Evolutionary conservation across 2,113 vertebrate species (phyloP), one percentile per base, ranked within the genome.

Genomic region (Mola mola): DNA sequence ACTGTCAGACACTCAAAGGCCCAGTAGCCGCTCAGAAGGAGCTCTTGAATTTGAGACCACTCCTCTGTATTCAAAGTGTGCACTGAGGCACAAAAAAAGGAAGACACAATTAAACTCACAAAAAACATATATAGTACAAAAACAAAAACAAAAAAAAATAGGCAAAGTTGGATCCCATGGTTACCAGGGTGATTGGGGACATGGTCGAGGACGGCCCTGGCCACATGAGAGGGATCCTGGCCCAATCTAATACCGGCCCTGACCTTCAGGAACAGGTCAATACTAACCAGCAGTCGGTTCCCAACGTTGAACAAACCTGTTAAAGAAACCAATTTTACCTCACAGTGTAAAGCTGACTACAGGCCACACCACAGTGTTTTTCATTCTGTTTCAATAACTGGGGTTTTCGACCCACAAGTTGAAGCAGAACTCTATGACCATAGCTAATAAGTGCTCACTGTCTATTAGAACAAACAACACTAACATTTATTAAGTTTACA

Each of bases 271-370:
- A 99, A 93, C 57, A 98, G 92, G 81, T 99, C 97, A 43, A 99
- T 85, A 75, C 94, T 98, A 75, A 97, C 96, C 9, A 99, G 83
- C 59, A 99, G 83, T 77, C 91, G 94, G 81, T 98, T 99, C 5
- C 97, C 96, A 73, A 98, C 92, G 48, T 99, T 99, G 86, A 99
- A 98, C 75, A 99, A 93, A 82, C 97, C 97, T 99, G 83, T 12
- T 2, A 60, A 22, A 42, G 19, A 31, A 40, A 22, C 12, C 3
- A 0, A 0, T 17, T 10, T 43, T 0, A 2, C 36, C 20, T 37
- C 10, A 36, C 5, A 48, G 2, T 21, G 25, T 19, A 26, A 50
- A 3, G 1, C 11, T 0, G 20, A n/a, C 21, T 17, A 17, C 3
- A 11, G 11, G 37, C 34, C 11, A 41, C n/a, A 17, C 28, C 12